phyloP scores from a whole-genome alignment of 2,888 invertebrate species.

The Daptonema setosum region DNA sequence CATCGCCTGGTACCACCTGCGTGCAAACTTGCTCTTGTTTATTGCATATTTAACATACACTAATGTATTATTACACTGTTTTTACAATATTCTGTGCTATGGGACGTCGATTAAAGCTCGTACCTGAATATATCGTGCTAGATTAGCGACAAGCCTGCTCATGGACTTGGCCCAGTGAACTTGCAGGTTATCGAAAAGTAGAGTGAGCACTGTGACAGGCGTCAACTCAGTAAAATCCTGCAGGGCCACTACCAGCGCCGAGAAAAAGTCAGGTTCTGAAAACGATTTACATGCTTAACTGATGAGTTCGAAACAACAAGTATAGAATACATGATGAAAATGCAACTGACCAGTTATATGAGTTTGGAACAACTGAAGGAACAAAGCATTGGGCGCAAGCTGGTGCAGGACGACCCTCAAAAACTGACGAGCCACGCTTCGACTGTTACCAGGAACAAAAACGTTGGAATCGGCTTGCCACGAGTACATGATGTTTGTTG shows the following conservation, averaged over 20 bases:
- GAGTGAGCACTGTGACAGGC: constrained; percentile 73
- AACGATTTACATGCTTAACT: no score
- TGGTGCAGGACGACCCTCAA: constrained; percentile 85
- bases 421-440: constrained; percentile 88
- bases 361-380: constrained; percentile 35
- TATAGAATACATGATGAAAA: no score
- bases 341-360: not conserved
- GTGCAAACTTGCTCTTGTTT: no score
- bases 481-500: constrained; percentile 21
- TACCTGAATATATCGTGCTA: constrained; percentile 80
- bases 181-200: constrained; percentile 61
- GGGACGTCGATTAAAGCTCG: no score
- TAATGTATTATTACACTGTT: no score
- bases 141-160: constrained; percentile 60
- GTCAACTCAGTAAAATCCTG: constrained; percentile 86
- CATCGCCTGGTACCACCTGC: constrained; percentile 53
- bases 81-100: no score
- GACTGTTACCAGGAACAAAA: constrained; percentile 75
- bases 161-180: constrained; percentile 54
- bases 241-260: constrained; percentile 71
- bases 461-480: constrained; percentile 30
- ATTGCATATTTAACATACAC: no score
- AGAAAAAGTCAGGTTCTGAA: constrained; percentile 44
- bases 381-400: constrained; percentile 83
- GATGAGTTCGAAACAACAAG: no score